These are phyloP conservation scores for Zootoca vivipara DNA, from an alignment of 2,113 vertebrate genomes.

Conservation along the genomic window DNA sequence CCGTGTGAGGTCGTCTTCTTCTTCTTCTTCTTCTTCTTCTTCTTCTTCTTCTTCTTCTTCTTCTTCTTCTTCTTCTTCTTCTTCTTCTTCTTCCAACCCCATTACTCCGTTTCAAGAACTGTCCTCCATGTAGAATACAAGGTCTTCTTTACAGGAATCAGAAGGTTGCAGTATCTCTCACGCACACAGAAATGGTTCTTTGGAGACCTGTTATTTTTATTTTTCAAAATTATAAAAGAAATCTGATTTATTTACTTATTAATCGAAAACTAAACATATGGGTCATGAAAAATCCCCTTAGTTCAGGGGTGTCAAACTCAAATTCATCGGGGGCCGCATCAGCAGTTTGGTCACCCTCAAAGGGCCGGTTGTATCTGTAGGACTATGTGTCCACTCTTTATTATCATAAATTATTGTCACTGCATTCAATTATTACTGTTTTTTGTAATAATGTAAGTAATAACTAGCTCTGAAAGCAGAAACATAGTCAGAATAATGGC, in stretches of 20 bases:
- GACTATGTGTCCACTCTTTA: no score
- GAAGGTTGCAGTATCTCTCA: background rate
- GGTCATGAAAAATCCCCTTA: background rate
- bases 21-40: background rate
- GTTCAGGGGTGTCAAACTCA: no score
- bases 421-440: no score
- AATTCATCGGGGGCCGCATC: no score
- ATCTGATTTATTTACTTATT: background rate
- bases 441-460: no score
- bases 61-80: background rate
- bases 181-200: background rate
- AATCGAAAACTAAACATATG: background rate
- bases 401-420: no score
- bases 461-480: no score
- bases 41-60: background rate
- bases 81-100: background rate
- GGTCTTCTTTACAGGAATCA: background rate
- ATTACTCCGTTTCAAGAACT: background rate
- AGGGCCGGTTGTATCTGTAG: no score
- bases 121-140: background rate
- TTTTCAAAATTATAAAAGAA: background rate
- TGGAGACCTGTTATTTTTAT: background rate
- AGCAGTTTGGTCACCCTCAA: no score
- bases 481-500: no score
- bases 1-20: background rate